Base-by-base conservation (phyloP, 2,888 invertebrate species). In the Cosmia trapezina region DNA sequence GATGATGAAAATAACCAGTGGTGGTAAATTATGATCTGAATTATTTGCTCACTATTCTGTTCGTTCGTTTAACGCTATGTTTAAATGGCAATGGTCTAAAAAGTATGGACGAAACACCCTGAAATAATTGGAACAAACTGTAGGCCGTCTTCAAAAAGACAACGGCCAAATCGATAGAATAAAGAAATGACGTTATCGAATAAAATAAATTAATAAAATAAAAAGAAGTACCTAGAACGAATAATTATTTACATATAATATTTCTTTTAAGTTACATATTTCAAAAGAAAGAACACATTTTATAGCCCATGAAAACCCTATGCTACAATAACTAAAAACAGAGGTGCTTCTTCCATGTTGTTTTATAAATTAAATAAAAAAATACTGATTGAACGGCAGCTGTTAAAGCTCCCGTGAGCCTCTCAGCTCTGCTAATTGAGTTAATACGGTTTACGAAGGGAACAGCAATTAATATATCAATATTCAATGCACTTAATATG, bases 371-470 rank as follows among this genome's bases (percentile, higher is more conserved):
- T 65, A 69, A 65, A 61, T 60, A 41, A 65, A 65, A 37, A 62
- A 47, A 62, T 19, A 68, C 54, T 62, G 56, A 74, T 68, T 64
- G 57, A n/a, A 56, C 22, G 60, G 45, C 78, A 82, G 75, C 62
- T 81, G 82, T 59, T 66, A 43, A 72, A 70, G 70, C 70, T 75
- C 75, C 70, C 82, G 41, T 59, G 59, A 75, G 79, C 56, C 78
- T 70, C 57, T 70, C 66, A 73, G 33, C 49, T 76, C 64, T 62
- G 41, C 28, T 81, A 78, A 81, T 81, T 78, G 47, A 71, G 78
- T 78, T 82, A 78, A 82, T 75, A 68, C 78, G 28, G 17, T 47
- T 63, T 61, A 74, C 70, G 51, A 70, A 59, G 22, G 47, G 37
- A 56, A 47, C 11, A 59, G 56, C 66, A 63, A 76, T 80, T 63